Evolutionary conservation across 2,113 vertebrate genomes (phyloP).

Genomic region (Bettongia penicillata): DNA sequence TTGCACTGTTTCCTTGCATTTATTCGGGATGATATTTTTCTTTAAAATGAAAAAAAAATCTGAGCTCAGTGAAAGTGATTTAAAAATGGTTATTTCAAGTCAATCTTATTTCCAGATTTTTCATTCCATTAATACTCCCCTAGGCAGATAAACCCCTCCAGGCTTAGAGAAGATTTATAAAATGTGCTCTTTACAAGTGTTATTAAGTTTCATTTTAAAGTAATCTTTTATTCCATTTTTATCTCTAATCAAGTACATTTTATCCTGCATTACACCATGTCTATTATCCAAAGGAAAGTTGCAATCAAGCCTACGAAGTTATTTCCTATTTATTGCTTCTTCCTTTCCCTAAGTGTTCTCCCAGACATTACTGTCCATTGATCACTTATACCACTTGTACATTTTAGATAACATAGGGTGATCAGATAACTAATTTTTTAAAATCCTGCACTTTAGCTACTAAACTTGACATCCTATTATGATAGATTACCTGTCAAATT

Average conservation of each 20-base stretch:
- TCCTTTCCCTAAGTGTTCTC: background rate
- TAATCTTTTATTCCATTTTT: background rate
- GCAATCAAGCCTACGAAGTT: background rate
- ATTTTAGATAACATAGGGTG: background rate
- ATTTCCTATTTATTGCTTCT: background rate
- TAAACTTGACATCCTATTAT: background rate
- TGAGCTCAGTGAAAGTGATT: background rate
- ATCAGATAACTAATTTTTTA: background rate
- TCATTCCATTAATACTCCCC: background rate
- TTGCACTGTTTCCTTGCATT: background rate
- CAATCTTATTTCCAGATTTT: constrained; percentile 2
- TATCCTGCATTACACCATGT: accelerated
- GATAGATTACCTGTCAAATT: background rate
- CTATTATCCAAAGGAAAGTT: constrained; percentile 24
- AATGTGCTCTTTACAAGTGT: background rate
- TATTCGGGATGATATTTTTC: background rate
- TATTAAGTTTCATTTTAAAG: constrained; percentile 4
- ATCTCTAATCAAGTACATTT: background rate
- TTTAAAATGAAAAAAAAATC: constrained; percentile 5
- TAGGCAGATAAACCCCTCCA: background rate
- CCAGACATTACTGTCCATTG: background rate
- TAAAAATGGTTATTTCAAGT: background rate
- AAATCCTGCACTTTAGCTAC: background rate
- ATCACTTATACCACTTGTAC: background rate
- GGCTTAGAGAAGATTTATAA: background rate